Base-by-base conservation (phyloP, 30 jellyfish, hydroid and myxozoan species). In the Morbakka virulenta region DNA sequence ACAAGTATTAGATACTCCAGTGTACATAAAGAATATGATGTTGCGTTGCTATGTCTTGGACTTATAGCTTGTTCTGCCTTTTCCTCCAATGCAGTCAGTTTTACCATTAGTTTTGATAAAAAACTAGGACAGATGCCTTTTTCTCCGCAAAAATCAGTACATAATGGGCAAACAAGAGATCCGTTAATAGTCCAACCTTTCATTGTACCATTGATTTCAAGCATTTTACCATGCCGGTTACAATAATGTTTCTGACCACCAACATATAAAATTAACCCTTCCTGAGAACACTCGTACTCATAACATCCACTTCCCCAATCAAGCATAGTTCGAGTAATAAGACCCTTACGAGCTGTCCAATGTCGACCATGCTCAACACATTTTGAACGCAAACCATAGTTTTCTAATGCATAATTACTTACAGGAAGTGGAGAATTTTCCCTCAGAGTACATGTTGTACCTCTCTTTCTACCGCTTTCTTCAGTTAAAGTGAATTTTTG, bases 291-390 rank as follows among this genome's bases (percentile, higher is more conserved):
- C 36, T 82, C 88, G 36, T 67, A 83, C 2, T 67, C 35, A 61
- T 89, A 89, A 50, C 97, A 89, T 0, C 97, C 97, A 57, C 95
- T 81, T 20, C 97, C 97, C 97, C 97, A 89, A 61, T 89, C 97
- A 12, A 89, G 75, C 97, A 89, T 89, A 0, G 97, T 89, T 3
- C 97, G 91, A 9, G 97, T 89, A 67, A 89, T 28, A 26, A 89
- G 63, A n/a, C 88, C 97, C 41, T 89, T 89, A 14, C 80, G 69
- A 21, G 97, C 97, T 4, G 86, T 76, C 97, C 97, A 89, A 35
- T 89, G 97, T 57, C 97, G 66, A 14, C 97, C 97, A 63, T 89
- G 97, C 53, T 89, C 90, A 22, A 89, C 83, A 70, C 97, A 89
- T 32, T 89, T 89, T 4, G 97, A 77, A 2, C 47, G 49, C 31